These are phyloP conservation scores for Ophion ventricosus DNA, from an alignment of 2,888 invertebrate species.

Conservation along the genomic window DNA sequence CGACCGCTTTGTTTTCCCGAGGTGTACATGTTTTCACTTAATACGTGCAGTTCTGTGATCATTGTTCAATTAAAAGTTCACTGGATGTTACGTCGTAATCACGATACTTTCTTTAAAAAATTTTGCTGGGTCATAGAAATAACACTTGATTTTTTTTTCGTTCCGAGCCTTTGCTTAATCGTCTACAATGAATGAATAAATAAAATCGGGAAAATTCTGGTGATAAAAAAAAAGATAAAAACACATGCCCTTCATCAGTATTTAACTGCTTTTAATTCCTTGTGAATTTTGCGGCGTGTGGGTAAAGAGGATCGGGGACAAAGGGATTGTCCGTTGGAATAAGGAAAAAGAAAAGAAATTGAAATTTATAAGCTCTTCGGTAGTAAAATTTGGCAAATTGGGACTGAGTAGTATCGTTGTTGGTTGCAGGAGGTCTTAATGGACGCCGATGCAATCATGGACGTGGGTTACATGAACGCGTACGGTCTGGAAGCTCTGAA, in stretches of 20 bases:
- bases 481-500: slow-evolving; percentile 81
- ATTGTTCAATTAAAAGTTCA: neutral
- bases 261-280: neutral
- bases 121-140: neutral
- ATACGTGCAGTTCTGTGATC: slow-evolving; percentile 1
- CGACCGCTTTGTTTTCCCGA: slow-evolving; percentile 16
- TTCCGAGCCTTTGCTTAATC: neutral
- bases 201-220: neutral
- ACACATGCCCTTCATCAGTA: too few relatives aligned
- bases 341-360: slow-evolving; percentile 40
- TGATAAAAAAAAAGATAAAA: too few relatives aligned
- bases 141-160: neutral
- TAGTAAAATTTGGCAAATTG: slow-evolving; percentile 69
- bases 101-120: neutral
- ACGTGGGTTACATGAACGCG: slow-evolving; percentile 82
- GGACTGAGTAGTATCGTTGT: slow-evolving; percentile 83
- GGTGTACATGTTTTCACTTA: slow-evolving; percentile 30
- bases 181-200: neutral
- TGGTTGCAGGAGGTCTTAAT: slow-evolving; percentile 83
- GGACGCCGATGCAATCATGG: slow-evolving; percentile 83
- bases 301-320: slow-evolving; percentile 18
- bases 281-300: neutral
- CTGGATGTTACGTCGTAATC: neutral
- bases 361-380: neutral
- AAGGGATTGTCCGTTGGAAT: slow-evolving; percentile 51